Evolutionary conservation across 2,113 vertebrate genomes (phyloP).

Genomic region (Ivindomyrus marchei): DNA sequence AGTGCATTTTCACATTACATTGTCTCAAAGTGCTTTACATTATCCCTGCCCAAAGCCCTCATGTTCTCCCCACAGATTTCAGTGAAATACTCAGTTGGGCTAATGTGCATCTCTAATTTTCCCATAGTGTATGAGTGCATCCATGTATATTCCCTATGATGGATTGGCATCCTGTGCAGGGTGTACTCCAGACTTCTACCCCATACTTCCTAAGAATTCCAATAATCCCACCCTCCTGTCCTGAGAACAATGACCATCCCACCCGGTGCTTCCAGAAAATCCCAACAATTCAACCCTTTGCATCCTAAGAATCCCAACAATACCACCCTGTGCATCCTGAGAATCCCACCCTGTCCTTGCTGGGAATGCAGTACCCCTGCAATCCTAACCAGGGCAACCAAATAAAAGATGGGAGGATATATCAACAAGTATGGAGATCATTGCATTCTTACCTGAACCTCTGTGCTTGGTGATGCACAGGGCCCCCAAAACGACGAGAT

Average conservation of each 20-base stretch:
- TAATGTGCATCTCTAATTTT: background rate
- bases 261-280: background rate
- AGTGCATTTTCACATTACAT: background rate
- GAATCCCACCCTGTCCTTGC: background rate
- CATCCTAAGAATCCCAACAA: too few relatives aligned
- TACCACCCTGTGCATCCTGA: background rate
- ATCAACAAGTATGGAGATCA: background rate
- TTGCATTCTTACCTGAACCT: slow-evolving; percentile 78
- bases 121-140: background rate
- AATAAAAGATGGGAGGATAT: background rate
- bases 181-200: background rate
- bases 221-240: background rate
- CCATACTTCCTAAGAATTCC: background rate
- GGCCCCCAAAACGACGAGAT: slow-evolving; percentile 84
- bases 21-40: background rate
- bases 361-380: background rate
- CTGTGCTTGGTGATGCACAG: slow-evolving; percentile 93
- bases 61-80: background rate
- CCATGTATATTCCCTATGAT: background rate
- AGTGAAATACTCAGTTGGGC: background rate
- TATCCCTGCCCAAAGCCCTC: background rate
- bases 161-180: background rate
- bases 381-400: background rate
- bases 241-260: background rate
- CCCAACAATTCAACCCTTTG: background rate